These are phyloP conservation scores for Lucilia sericata DNA, from an alignment of 1,140 invertebrate species.

Conservation along the genomic window DNA sequence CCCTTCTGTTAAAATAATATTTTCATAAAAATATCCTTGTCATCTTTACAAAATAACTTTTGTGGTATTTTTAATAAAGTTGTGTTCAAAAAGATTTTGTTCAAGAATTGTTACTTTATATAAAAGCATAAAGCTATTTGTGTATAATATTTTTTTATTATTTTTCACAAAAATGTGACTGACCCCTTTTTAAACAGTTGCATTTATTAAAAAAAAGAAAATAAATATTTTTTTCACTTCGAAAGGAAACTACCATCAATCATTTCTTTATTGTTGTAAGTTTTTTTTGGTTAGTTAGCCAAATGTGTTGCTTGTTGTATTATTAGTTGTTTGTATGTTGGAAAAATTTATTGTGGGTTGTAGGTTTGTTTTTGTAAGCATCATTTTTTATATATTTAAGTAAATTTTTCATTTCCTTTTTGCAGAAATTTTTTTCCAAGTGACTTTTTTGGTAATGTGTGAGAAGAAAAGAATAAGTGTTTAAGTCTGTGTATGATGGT, in stretches of 20 bases:
- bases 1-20: too few species aligned
- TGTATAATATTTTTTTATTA: too few species aligned
- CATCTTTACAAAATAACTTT: too few species aligned
- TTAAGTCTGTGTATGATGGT: not conserved
- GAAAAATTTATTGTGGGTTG: not conserved
- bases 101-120: too few species aligned
- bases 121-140: too few species aligned
- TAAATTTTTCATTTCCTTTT: not conserved
- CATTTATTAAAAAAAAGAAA: not conserved
- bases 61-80: too few species aligned
- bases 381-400: not conserved
- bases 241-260: not conserved
- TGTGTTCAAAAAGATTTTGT: too few species aligned
- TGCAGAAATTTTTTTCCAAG: too few species aligned
- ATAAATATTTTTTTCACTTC: not conserved
- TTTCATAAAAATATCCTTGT: too few species aligned
- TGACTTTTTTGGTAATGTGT: not conserved
- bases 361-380: too few species aligned
- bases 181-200: conserved; percentile 9
- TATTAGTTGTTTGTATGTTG: not conserved
- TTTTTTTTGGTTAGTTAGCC: not conserved
- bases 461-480: not conserved
- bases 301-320: not conserved
- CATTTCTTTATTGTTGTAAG: not conserved
- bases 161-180: too few species aligned